Percentiles rank a stretch among this genome's conserved stretches.
These are phyloP conservation scores for Liolophura sinensis DNA, from an alignment of 1,140 invertebrate genomes.

Conservation along the genomic window DNA sequence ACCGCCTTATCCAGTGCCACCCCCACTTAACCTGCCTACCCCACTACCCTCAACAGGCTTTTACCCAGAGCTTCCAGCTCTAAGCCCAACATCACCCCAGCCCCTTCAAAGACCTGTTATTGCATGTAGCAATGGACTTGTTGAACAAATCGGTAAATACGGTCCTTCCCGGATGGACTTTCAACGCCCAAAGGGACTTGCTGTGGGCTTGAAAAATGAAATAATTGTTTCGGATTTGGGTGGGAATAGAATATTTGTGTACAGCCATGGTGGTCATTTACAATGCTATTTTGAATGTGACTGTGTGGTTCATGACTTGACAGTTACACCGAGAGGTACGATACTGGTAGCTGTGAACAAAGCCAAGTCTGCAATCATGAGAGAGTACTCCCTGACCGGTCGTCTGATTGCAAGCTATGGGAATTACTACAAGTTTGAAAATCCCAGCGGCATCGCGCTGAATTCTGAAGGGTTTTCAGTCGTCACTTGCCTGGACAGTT, in stretches of 20 bases:
- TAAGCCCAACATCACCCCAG: conserved; percentile 7
- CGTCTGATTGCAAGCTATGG: conserved; percentile 34
- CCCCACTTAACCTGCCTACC: conserved; percentile 4
- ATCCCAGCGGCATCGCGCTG: conserved; percentile 43
- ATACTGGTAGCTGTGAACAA: conserved; percentile 43
- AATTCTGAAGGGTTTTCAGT: conserved; percentile 34
- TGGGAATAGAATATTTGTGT: conserved; percentile 46
- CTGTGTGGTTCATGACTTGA: conserved; percentile 38
- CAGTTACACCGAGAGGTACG: conserved; percentile 36
- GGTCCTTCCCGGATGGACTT: conserved; percentile 38
- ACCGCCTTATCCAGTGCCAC: not conserved
- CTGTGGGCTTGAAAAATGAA: conserved; percentile 35
- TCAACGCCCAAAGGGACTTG: conserved; percentile 44
- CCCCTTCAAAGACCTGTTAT: not conserved
- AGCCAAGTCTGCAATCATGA: conserved; percentile 33
- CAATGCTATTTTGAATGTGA: conserved; percentile 34
- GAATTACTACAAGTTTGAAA: conserved; percentile 43
- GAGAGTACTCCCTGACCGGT: conserved; percentile 40
- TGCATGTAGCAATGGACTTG: conserved; percentile 28
- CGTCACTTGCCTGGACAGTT: conserved; percentile 73
- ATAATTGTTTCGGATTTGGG: conserved; percentile 44
- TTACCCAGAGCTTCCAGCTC: too few relatives aligned
- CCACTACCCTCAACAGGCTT: not conserved
- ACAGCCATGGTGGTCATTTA: conserved; percentile 33
- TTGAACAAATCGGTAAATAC: conserved; percentile 44